Conservation (phyloP, 2,888 invertebrate species). For the Platynereis dumerilii region DNA sequence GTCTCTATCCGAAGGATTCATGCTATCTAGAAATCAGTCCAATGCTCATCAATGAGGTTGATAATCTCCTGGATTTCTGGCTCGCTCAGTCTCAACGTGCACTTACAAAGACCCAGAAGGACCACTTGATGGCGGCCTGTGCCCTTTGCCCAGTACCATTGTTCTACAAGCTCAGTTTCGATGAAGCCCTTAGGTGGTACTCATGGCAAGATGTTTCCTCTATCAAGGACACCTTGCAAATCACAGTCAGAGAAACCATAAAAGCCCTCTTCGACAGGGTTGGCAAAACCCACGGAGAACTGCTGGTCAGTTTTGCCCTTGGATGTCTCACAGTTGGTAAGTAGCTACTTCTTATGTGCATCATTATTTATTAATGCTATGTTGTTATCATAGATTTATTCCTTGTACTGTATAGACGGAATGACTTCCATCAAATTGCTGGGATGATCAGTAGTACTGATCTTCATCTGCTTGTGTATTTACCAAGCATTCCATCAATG, state of each 20-base stretch:
- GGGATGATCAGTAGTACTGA: no score
- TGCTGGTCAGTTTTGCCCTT: constrained; percentile 50
- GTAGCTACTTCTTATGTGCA: neutral
- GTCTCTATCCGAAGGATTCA: constrained; percentile 12
- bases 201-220: constrained; percentile 43
- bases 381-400: no score
- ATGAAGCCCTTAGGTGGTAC: constrained; percentile 51
- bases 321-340: constrained; percentile 47
- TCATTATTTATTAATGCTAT: no score
- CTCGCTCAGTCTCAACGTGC: constrained; percentile 39
- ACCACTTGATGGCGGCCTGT: constrained; percentile 40
- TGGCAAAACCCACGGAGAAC: constrained; percentile 48
- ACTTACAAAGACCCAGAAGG: constrained; percentile 43
- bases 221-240: constrained; percentile 38
- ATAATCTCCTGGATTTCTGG: constrained; percentile 50
- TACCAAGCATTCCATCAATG: no score
- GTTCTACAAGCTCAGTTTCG: constrained; percentile 52
- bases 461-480: no score
- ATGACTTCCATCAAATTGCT: no score
- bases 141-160: constrained; percentile 47
- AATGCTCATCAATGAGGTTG: constrained; percentile 38
- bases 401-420: no score
- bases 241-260: constrained; percentile 34
- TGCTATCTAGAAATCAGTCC: constrained; percentile 16
- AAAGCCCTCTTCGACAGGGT: constrained; percentile 35